Percentiles rank a stretch among this genome's conserved stretches.
These are phyloP conservation scores for Menura novaehollandiae DNA, from an alignment of 2,113 vertebrate genomes.

Conservation along the genomic window DNA sequence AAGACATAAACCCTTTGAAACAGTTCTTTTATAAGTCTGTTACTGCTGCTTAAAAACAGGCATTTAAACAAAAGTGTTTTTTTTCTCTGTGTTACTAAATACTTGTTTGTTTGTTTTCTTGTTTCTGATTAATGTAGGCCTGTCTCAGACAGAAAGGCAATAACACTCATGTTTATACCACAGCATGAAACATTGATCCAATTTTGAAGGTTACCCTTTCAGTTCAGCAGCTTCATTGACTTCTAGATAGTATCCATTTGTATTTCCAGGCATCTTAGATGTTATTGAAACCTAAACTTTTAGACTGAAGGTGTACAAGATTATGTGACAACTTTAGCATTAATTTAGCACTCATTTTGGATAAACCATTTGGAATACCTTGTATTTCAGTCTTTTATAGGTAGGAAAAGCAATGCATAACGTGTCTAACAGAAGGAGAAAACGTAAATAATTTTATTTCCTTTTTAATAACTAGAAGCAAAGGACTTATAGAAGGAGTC, in stretches of 20 bases:
- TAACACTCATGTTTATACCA: background rate
- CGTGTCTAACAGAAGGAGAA: background rate
- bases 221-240: constrained; percentile 51
- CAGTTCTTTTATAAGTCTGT: background rate
- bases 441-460: background rate
- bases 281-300: background rate
- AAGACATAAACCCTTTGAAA: background rate
- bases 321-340: background rate
- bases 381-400: background rate
- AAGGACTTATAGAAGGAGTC: background rate
- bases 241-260: constrained; percentile 11
- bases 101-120: background rate
- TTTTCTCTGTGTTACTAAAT: background rate
- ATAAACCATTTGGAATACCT: background rate
- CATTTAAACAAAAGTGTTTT: background rate
- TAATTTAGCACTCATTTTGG: background rate
- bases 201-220: constrained; percentile 37
- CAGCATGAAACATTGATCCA: background rate
- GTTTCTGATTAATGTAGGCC: background rate
- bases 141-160: background rate
- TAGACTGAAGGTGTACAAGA: background rate
- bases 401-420: background rate
- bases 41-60: background rate
- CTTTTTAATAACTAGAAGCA: background rate
- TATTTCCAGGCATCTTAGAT: constrained; percentile 13